Conservation (phyloP, 2,888 invertebrate genomes). For the Hipparchia sbordonii region DNA sequence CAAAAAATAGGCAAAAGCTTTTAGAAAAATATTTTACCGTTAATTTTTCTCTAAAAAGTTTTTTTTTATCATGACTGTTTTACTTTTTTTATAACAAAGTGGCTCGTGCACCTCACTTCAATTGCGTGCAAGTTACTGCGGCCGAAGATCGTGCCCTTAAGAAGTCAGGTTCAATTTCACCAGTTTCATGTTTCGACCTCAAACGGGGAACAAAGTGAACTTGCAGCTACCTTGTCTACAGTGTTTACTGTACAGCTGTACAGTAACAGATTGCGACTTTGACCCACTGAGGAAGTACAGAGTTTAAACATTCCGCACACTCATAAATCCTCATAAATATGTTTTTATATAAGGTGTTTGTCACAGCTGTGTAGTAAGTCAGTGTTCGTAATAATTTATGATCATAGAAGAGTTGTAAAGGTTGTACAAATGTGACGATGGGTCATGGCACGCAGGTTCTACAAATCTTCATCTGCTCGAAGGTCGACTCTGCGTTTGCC, state of each 20-base stretch:
- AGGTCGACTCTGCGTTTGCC: background rate
- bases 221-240: slow-evolving; percentile 26
- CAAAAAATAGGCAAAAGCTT: too few relatives aligned
- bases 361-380: background rate
- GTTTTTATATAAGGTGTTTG: background rate
- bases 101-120: too few relatives aligned
- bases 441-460: background rate
- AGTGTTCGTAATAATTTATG: background rate
- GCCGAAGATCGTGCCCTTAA: background rate
- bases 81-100: too few relatives aligned
- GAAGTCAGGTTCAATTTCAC: background rate
- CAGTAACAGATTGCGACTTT: slow-evolving; percentile 29
- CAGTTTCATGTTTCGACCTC: slow-evolving; percentile 14
- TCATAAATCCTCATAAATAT: slow-evolving; percentile 18
- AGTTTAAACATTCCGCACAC: slow-evolving; percentile 13
- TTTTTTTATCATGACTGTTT: too few relatives aligned
- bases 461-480: background rate
- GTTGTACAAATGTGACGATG: slow-evolving; percentile 1
- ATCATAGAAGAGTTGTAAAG: slow-evolving; percentile 14
- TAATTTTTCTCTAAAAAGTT: too few relatives aligned
- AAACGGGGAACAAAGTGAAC: slow-evolving; percentile 22
- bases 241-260: background rate
- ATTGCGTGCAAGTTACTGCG: too few relatives aligned
- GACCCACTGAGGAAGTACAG: slow-evolving; percentile 30
- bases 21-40: too few relatives aligned